phyloP scores from a whole-genome alignment of 2,797 vertebrate genomes.

The Sebastes diploproa region DNA sequence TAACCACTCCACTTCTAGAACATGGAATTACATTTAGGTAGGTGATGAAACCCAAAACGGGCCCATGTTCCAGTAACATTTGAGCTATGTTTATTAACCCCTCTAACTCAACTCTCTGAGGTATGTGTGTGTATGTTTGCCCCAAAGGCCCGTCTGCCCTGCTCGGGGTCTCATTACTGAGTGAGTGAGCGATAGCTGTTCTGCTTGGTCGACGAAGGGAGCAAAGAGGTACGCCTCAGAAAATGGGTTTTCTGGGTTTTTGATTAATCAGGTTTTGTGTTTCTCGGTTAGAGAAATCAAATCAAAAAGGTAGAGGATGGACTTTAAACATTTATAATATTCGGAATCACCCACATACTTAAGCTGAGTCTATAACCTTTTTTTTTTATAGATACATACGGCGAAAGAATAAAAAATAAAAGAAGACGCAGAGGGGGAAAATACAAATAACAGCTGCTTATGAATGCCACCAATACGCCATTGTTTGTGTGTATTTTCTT shows the following conservation, averaged over 20 bases:
- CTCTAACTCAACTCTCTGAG: slow-evolving; percentile 52
- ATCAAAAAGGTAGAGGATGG: slow-evolving; percentile 45
- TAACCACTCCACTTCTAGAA: slow-evolving; percentile 63
- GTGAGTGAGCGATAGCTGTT: slow-evolving; percentile 71
- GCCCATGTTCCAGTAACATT: slow-evolving; percentile 45
- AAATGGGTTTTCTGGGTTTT: slow-evolving; percentile 75
- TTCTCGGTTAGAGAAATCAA: slow-evolving; percentile 58
- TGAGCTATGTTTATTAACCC: slow-evolving; percentile 72
- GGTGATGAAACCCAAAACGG: slow-evolving; percentile 57
- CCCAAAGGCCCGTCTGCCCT: slow-evolving; percentile 60
- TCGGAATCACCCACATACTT: background rate
- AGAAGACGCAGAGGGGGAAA: background rate
- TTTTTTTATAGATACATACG: no score
- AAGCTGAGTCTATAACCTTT: background rate
- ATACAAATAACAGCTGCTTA: background rate
- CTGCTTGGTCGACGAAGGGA: slow-evolving; percentile 76
- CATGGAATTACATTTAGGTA: slow-evolving; percentile 69
- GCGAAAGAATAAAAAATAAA: background rate
- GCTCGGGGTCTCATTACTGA: slow-evolving; percentile 70
- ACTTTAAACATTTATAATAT: slow-evolving; percentile 30
- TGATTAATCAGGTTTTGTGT: slow-evolving; percentile 76
- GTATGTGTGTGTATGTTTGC: slow-evolving; percentile 44
- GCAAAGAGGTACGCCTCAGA: slow-evolving; percentile 65
- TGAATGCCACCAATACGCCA: background rate
- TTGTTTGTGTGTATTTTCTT: background rate